These are phyloP conservation scores for Melolontha melolontha DNA, from an alignment of 2,888 invertebrate species.

Conservation along the genomic window DNA sequence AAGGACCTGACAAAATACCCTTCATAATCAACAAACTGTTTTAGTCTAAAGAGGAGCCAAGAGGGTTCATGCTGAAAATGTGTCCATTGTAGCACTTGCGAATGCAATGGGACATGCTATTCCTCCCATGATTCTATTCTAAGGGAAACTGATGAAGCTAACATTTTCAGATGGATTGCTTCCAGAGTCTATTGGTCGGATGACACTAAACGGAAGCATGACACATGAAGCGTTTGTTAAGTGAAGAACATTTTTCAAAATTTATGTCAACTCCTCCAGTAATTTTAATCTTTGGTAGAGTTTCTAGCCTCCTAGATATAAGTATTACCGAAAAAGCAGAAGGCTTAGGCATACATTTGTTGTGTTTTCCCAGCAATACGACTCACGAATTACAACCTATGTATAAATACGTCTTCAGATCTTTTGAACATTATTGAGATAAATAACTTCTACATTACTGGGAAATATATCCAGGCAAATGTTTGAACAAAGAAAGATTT, in stretches of 20 bases:
- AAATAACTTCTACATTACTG: constrained; percentile 56
- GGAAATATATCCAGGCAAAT: constrained; percentile 50
- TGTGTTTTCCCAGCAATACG: too few relatives aligned
- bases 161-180: constrained; percentile 36
- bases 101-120: constrained; percentile 47
- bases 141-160: neutral
- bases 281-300: constrained; percentile 51
- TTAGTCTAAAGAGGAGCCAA: constrained; percentile 31
- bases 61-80: constrained; percentile 54
- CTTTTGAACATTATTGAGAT: constrained; percentile 57
- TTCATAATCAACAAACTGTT: constrained; percentile 47
- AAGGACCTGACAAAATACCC: constrained; percentile 47
- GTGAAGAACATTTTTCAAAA: too few relatives aligned
- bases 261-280: constrained; percentile 43
- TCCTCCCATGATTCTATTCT: constrained; percentile 5
- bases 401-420: constrained; percentile 54
- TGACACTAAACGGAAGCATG: too few relatives aligned
- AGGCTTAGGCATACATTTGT: too few relatives aligned
- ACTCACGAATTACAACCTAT: constrained; percentile 56
- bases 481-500: constrained; percentile 56
- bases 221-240: too few relatives aligned
- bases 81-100: constrained; percentile 52
- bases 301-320: constrained; percentile 47
- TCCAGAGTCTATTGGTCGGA: too few relatives aligned
- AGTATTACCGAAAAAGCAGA: too few relatives aligned